Conservation (phyloP, 2,888 invertebrate species). For the Glyphotaelius pellucidus region DNA sequence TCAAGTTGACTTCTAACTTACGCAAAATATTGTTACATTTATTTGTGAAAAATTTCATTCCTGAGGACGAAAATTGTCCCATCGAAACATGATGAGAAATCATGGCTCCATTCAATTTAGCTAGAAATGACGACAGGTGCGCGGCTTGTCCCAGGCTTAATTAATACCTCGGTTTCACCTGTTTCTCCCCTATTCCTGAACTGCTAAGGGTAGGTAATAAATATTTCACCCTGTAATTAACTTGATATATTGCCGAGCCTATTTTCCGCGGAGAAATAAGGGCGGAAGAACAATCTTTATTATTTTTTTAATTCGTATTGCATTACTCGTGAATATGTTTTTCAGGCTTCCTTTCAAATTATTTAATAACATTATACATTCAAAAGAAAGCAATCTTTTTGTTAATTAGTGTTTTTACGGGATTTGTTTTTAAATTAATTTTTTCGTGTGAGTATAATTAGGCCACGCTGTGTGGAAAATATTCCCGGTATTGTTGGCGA, state of each 20-base stretch:
- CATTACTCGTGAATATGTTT: neutral
- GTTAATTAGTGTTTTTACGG: neutral
- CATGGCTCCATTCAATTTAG: neutral
- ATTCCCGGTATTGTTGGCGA: neutral
- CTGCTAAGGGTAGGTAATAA: slow-evolving; percentile 28
- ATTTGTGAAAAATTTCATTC: neutral
- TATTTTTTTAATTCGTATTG: neutral
- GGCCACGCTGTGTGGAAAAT: neutral
- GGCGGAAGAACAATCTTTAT: slow-evolving; percentile 17
- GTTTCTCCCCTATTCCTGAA: neutral
- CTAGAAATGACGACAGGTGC: slow-evolving; percentile 20
- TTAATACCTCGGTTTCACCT: slow-evolving; percentile 39
- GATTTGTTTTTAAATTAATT: neutral
- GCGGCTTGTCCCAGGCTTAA: slow-evolving; percentile 24
- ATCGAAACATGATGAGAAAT: neutral
- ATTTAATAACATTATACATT: neutral
- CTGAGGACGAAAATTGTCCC: neutral
- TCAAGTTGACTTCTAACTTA: too few species aligned
- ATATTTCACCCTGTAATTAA: slow-evolving; percentile 50
- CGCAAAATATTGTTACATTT: too few species aligned
- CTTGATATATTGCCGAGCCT: slow-evolving; percentile 40
- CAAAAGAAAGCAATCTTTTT: neutral
- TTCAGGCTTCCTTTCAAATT: neutral
- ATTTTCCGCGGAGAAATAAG: slow-evolving; percentile 20
- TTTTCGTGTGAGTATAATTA: neutral